Percentiles rank a stretch among this genome's conserved stretches.
Evolutionary conservation across 1,140 invertebrate species (phyloP).

Genomic region (Dufourea novaeangliae): DNA sequence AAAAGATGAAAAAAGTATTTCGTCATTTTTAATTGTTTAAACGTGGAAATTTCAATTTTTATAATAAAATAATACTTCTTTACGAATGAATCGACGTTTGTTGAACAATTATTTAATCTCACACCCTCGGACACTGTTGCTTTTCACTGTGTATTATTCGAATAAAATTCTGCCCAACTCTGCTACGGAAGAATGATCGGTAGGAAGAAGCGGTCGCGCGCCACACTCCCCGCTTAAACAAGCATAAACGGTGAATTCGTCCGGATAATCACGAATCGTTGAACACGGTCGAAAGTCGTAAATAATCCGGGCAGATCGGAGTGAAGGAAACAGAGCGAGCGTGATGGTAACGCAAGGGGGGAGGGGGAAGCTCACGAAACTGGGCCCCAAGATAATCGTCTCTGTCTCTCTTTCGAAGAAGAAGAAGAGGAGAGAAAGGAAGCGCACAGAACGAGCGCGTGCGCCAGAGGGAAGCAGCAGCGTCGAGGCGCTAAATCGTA

Average conservation of each 20-base stretch:
- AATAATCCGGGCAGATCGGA: not conserved
- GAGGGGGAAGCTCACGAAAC: not conserved
- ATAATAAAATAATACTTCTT: no score
- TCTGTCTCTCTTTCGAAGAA: not conserved
- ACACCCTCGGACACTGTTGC: no score
- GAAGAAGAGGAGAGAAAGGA: not conserved
- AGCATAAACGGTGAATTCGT: constrained; percentile 8
- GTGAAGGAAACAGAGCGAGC: not conserved
- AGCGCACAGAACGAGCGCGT: not conserved
- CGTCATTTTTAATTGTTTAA: no score
- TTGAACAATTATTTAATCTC: no score
- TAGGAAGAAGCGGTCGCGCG: not conserved
- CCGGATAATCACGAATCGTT: constrained; percentile 10
- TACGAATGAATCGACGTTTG: no score
- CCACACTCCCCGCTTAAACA: not conserved
- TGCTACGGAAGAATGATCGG: not conserved
- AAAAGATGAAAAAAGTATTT: no score
- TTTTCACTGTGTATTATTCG: no score
- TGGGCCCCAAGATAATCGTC: not conserved
- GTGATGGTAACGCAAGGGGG: not conserved
- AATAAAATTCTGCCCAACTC: not conserved
- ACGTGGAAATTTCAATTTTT: no score
- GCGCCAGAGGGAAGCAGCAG: not conserved
- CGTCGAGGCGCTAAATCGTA: not conserved
- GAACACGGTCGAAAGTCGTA: not conserved